Evolutionary conservation across 2,888 invertebrate species (phyloP), one percentile per base, ranked within the genome.

Genomic region (Oscheius sp.): DNA sequence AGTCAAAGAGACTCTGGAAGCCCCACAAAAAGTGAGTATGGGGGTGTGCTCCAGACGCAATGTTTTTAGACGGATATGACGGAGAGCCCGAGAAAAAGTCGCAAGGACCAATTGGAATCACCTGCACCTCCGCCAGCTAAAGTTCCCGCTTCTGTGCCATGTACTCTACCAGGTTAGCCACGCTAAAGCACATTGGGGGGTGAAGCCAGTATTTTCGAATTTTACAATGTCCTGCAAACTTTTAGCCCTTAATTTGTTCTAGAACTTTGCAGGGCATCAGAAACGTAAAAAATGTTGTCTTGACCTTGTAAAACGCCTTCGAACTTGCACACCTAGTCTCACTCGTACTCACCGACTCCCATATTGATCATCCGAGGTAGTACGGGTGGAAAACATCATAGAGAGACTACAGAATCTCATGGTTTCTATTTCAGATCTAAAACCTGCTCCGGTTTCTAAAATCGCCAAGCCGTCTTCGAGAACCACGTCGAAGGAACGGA

Each of bases 81-180:
- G 2, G 66, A 76, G 35, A 77, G 75, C 60, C 77, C 35, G 47
- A 51, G 70, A 29, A 57, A 29, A 32, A 66, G 72, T 35, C 53
- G 74, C 11, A 74, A 33, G 47, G 74, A 74, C 37, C 58, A 68
- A 4, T 10, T 59, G 50, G 66, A 66, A 11, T 50, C 55, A n/a
- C 42, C 68, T 11, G 21, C 47, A 35, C 55, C 73, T 51, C 73
- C 65, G 0, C 70, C 35, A 29, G 21, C 10, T 9, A 35, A 29
- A 42, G 42, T 42, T 42, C 42, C 42, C 7, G 42, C 42, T 42
- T 7, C 42, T 42, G 42, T 42, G 21, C 1, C 65, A 35, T 37
- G 29, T 37, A 21, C 65, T 32, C 32, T 33, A 50, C 33, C 42
- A 13, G 29, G 7, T 7, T 50, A 58, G 21, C n/a, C 35, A 33